Base-by-base conservation (phyloP, 2,888 invertebrate species). In the Mesodorylaimus sp. region DNA sequence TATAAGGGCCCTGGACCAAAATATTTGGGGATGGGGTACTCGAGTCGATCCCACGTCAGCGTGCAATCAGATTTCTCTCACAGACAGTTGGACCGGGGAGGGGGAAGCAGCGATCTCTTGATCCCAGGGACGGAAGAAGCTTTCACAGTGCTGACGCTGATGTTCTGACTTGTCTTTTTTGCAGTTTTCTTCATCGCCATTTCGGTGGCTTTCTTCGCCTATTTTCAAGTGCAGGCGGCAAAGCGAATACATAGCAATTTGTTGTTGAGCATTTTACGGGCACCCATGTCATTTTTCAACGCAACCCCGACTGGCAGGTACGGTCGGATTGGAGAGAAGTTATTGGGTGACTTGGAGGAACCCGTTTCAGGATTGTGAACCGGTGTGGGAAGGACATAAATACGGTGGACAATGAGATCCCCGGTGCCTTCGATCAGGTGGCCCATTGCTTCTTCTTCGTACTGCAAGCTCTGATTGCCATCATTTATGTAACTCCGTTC, bases 221-320 rank as follows among this genome's bases (percentile, higher is more conserved):
- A 41, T 23, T 46, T 46, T 36, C n/a, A 29, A 16, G 32, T 46
- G 3, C 24, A 10, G 21, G 47, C 47, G 3, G 5, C 47, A 7
- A 26, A 3, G 3, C 10, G n/a, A n/a, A 5, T 46, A 3, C 47
- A 46, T 23, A 24, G 3, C 3, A 21, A 23, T 3, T 44, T 48
- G 3, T 41, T 48, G 43, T 7, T 27, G 19, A 47, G 25, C 21
- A 7, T 48, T 21, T 21, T 47, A 3, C 44, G 44, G 3, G 60
- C 60, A 58, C 58, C 65, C 45, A 61, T 68, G 67, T 56, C 63
- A 2, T 70, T 70, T 58, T 70, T 68, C 49, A 70, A 70, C 55
- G 59, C 61, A 7, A 70, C 66, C n/a, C 69, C 70, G 7, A 57
- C 63, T 16, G 50, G 50, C 3, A 24, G 62, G 25, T 55, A 67